Percentiles rank a stretch among this genome's conserved stretches.
phyloP scores from a whole-genome alignment of 2,888 invertebrate genomes.

The Drosophila mercatorum region DNA sequence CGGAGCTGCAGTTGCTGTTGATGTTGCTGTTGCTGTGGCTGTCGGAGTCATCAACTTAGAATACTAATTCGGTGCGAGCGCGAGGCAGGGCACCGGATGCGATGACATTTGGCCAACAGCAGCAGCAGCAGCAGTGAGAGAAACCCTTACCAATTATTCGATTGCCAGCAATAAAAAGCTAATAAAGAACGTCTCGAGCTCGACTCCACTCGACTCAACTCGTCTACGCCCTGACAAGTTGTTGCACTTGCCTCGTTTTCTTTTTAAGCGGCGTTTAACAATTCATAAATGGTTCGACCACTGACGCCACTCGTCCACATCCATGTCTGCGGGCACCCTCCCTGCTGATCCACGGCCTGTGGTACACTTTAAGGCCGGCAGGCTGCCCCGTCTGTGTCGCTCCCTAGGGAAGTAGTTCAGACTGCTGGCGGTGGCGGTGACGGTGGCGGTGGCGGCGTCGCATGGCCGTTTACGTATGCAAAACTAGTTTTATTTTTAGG shows the following conservation, averaged over 20 bases:
- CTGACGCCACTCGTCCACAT: slow-evolving; percentile 77
- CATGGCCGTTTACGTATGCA: slow-evolving; percentile 72
- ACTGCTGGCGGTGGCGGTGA: slow-evolving; percentile 30
- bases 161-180: slow-evolving; percentile 75
- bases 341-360: slow-evolving; percentile 15
- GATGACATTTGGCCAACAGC: slow-evolving; percentile 73
- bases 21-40: slow-evolving; percentile 54
- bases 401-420: slow-evolving; percentile 80
- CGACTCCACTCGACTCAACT: slow-evolving; percentile 2
- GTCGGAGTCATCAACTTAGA: slow-evolving; percentile 71
- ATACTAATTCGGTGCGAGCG: slow-evolving; percentile 72
- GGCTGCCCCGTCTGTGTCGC: slow-evolving; percentile 36
- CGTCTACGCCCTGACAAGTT: slow-evolving; percentile 57
- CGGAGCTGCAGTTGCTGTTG: slow-evolving; percentile 48
- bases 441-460: slow-evolving; percentile 25
- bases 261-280: slow-evolving; percentile 69
- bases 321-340: slow-evolving; percentile 21
- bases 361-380: slow-evolving; percentile 63
- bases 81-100: slow-evolving; percentile 72
- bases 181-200: slow-evolving; percentile 63
- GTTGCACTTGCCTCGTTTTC: slow-evolving; percentile 59
- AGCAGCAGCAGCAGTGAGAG: slow-evolving; percentile 43
- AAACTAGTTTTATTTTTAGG: slow-evolving; percentile 78
- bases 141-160: slow-evolving; percentile 69
- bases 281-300: slow-evolving; percentile 73